These are phyloP conservation scores for Hyalella azteca DNA, from an alignment of 2,888 invertebrate genomes.

Conservation along the genomic window DNA sequence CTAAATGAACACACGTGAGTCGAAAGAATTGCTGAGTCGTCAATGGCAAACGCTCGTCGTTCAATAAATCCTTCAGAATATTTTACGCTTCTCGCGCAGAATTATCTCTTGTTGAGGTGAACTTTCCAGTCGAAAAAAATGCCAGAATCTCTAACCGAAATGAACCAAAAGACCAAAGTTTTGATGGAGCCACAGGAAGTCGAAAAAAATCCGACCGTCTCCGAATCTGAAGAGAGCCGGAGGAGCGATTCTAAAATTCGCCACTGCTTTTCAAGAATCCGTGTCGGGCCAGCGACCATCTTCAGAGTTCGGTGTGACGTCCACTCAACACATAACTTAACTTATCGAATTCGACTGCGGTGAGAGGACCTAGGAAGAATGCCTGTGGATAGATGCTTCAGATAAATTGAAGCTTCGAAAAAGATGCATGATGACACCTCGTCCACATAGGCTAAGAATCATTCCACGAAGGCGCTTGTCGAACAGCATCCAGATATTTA, in stretches of 20 bases:
- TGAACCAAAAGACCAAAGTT: constrained; percentile 32
- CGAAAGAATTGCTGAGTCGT: constrained; percentile 1
- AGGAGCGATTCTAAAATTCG: not conserved
- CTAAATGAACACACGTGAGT: not conserved
- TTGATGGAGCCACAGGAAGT: constrained; percentile 23
- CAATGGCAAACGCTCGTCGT: not conserved
- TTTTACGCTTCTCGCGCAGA: constrained; percentile 2
- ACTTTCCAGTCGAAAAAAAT: constrained; percentile 12
- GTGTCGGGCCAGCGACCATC: not conserved
- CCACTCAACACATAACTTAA: not conserved
- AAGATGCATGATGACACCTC: not conserved
- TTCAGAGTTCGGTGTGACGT: not conserved
- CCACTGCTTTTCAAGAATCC: no score
- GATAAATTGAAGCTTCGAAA: not conserved
- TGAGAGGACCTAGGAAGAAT: not conserved
- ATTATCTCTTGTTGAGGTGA: constrained; percentile 27
- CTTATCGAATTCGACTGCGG: not conserved
- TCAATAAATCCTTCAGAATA: constrained; percentile 29
- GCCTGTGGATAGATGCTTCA: not conserved
- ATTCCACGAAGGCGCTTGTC: not conserved
- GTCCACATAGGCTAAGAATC: not conserved
- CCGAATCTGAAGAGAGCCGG: not conserved
- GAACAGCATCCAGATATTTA: not conserved
- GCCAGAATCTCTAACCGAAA: constrained; percentile 20
- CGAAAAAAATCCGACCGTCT: not conserved